These are phyloP conservation scores for Zosterops hypoxanthus DNA, from an alignment of 2,113 vertebrate genomes.

Conservation along the genomic window DNA sequence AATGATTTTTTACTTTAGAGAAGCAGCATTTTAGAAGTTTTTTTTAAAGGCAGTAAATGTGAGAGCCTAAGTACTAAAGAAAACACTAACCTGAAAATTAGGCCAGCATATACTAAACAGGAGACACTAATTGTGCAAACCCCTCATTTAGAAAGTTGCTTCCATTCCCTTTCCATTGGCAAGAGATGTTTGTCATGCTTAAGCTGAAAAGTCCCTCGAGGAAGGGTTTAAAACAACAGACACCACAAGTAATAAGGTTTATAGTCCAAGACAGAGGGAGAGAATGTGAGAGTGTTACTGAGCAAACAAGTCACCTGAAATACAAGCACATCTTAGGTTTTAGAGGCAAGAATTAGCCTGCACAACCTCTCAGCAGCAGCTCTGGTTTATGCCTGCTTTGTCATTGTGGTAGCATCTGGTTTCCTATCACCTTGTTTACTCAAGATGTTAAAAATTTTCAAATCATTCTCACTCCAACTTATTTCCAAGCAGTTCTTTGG, in stretches of 20 bases:
- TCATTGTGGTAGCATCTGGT: neutral
- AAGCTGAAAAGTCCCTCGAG: neutral
- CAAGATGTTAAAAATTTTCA: neutral
- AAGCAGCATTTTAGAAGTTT: neutral
- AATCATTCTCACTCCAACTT: constrained; percentile 3
- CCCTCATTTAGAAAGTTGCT: neutral
- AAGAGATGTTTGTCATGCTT: neutral
- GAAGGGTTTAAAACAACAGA: neutral
- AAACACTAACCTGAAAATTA: neutral
- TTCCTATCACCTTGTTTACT: constrained; percentile 8
- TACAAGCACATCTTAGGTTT: neutral
- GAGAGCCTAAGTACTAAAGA: neutral
- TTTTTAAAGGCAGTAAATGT: neutral
- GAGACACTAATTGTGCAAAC: neutral
- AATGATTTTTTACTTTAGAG: neutral
- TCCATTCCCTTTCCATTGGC: neutral
- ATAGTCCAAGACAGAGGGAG: neutral
- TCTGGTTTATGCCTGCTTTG: neutral
- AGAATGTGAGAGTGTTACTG: fast-evolving
- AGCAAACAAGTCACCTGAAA: neutral
- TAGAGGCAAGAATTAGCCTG: neutral
- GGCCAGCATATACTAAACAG: neutral
- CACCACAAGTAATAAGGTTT: neutral
- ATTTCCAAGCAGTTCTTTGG: neutral
- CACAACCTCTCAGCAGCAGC: neutral